Percentiles rank a stretch among this genome's conserved stretches.
Conservation (phyloP, 2,797 vertebrate species). For the Hypotaenidia okinawae region DNA sequence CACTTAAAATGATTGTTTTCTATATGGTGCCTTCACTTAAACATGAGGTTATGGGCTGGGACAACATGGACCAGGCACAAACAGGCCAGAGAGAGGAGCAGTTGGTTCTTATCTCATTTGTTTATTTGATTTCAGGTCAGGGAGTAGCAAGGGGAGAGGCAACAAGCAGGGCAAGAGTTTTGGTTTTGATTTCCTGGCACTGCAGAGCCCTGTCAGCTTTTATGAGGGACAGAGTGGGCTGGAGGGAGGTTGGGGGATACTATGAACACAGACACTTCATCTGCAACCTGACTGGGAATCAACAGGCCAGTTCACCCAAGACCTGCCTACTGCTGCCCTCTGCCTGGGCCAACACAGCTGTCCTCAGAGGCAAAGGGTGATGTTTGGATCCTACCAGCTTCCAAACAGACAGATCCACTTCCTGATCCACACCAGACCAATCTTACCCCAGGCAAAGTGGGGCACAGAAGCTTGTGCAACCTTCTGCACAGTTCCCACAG, state of each 20-base stretch:
- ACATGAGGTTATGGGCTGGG: not conserved
- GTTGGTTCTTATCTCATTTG: not conserved
- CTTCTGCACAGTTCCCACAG: not conserved
- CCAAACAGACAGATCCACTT: not conserved
- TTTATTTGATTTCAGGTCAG: not conserved
- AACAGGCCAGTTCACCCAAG: not conserved
- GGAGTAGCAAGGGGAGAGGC: not conserved
- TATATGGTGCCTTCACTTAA: slow-evolving; percentile 18
- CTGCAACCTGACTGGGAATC: not conserved
- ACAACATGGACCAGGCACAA: not conserved
- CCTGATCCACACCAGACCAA: not conserved
- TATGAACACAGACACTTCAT: not conserved
- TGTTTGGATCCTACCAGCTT: not conserved
- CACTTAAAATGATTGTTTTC: not conserved
- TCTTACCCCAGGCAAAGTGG: not conserved
- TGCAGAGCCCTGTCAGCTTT: not conserved
- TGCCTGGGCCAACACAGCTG: not conserved
- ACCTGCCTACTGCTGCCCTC: not conserved
- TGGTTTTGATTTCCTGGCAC: not conserved
- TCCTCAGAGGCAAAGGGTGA: not conserved
- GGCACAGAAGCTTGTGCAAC: not conserved
- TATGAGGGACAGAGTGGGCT: not conserved
- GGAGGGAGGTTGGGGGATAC: not conserved
- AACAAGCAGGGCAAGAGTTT: not conserved
- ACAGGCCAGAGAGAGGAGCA: not conserved